Base-by-base conservation (phyloP, 2,888 invertebrate species). In the Ormyrus pomaceus region DNA sequence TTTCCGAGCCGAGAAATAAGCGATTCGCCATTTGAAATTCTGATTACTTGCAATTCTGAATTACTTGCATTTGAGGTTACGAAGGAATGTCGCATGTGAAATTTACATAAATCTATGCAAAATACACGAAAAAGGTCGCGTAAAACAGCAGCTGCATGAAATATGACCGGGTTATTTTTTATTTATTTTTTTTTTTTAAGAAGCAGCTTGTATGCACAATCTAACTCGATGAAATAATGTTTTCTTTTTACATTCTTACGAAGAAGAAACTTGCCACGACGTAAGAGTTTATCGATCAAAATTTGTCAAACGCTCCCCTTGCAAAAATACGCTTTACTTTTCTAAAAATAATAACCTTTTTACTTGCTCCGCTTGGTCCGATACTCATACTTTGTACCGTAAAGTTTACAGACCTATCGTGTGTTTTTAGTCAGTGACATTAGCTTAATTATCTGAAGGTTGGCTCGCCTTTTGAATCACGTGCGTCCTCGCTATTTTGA, bases 101-200 rank as follows among this genome's bases (percentile, higher is more conserved):
- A 76, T 76, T 76, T 76, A 68, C 76, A 76, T 76, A 76, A 76
- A 76, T 76, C 76, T 61, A 55, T 13, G 53, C 51, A 62, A 70
- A 70, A 69, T 69, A 69, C 64, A 53, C n/a, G 46, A 46, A 34
- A 71, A 11, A 53, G 62, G 55, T 69, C 69, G 69, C 61, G 76
- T 69, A 61, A 68, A 69, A 66, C 19, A 10, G 13, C 34, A 58
- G 11, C 48, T 61, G 53, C 19, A 53, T 75, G 59, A 56, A 59
- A 66, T 74, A 66, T 51, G 34, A 45, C 55, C 7, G 50, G 6
- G n/a, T 19, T 56, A 19, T 19, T 19, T 19, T 19, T 61, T 51
- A 50, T 10, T 13, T 50, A 0, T 19, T 9, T 13, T 56, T n/a
- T 69, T 13, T 70, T 48, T 48, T 34, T 48, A n/a, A 13, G 8